Evolutionary conservation across 2,888 invertebrate genomes (phyloP).

Genomic region (Rhagium mordax): DNA sequence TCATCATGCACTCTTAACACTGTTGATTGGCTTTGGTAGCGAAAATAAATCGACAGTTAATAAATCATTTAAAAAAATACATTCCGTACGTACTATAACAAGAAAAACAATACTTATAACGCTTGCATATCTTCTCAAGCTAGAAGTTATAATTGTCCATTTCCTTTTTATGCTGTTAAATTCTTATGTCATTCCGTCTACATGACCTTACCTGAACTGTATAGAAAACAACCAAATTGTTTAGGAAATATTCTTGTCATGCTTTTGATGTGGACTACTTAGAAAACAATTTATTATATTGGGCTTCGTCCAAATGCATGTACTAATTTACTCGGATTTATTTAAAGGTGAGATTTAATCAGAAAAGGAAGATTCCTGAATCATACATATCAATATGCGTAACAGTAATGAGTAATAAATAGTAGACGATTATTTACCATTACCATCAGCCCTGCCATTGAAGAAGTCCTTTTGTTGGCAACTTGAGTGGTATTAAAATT

Average conservation of each 20-base stretch:
- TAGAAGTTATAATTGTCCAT: not conserved
- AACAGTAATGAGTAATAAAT: conserved; percentile 16
- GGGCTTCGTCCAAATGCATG: conserved; percentile 8
- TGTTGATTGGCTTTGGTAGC: too few species aligned
- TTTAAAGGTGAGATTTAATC: not conserved
- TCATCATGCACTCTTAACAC: too few species aligned
- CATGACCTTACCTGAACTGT: conserved; percentile 17
- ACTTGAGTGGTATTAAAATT: conserved; percentile 10
- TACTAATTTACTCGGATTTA: conserved; percentile 16
- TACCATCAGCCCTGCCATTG: conserved; percentile 3
- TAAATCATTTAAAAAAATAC: too few species aligned
- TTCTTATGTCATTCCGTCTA: not conserved
- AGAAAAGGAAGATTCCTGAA: not conserved
- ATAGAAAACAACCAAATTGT: conserved; percentile 11
- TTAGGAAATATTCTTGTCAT: conserved; percentile 8
- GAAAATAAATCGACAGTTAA: too few species aligned
- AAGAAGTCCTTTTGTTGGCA: conserved; percentile 1
- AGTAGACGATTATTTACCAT: conserved; percentile 6
- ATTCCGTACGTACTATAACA: too few species aligned
- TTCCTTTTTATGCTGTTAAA: not conserved
- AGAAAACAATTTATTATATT: conserved; percentile 19
- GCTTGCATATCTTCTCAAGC: not conserved
- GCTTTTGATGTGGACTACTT: conserved; percentile 20
- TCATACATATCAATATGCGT: conserved; percentile 5
- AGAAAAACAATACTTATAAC: too few species aligned